Conservation (phyloP, 2,888 invertebrate genomes). For the Fragum sueziense region DNA sequence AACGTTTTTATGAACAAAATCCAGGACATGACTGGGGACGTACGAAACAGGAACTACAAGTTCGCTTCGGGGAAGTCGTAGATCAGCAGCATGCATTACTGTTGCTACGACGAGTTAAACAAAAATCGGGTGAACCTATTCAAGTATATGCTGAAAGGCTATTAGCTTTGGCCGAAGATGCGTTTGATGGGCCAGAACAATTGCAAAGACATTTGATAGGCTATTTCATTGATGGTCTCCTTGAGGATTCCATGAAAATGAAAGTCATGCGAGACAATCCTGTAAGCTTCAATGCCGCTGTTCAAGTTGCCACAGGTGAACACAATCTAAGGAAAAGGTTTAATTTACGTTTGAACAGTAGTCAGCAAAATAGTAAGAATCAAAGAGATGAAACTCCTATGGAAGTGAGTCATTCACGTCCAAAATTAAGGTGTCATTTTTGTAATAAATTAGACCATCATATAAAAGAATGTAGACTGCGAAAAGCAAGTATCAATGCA, state of each 20-base stretch:
- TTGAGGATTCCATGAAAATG: slow-evolving; percentile 29
- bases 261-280: slow-evolving; percentile 38
- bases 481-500: slow-evolving; percentile 1
- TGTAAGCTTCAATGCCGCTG: slow-evolving; percentile 15
- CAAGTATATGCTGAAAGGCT: slow-evolving; percentile 43
- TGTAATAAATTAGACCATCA: not conserved
- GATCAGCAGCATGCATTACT: slow-evolving; percentile 42
- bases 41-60: slow-evolving; percentile 16
- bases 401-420: slow-evolving; percentile 24
- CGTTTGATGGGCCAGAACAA: slow-evolving; percentile 22
- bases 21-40: not conserved
- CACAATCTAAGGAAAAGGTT: slow-evolving; percentile 39
- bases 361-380: not conserved
- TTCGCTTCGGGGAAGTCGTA: slow-evolving; percentile 36
- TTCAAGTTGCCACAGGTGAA: slow-evolving; percentile 15
- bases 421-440: slow-evolving; percentile 5
- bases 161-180: slow-evolving; percentile 34
- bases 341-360: slow-evolving; percentile 24
- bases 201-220: slow-evolving; percentile 22
- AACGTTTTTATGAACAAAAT: slow-evolving; percentile 24
- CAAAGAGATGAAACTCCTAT: slow-evolving; percentile 32
- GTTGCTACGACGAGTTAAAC: slow-evolving; percentile 30
- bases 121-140: slow-evolving; percentile 34
- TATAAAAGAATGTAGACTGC: not conserved
- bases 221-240: slow-evolving; percentile 37